These are phyloP conservation scores for Andrena praecox DNA, from an alignment of 2,888 invertebrate genomes.

Conservation along the genomic window DNA sequence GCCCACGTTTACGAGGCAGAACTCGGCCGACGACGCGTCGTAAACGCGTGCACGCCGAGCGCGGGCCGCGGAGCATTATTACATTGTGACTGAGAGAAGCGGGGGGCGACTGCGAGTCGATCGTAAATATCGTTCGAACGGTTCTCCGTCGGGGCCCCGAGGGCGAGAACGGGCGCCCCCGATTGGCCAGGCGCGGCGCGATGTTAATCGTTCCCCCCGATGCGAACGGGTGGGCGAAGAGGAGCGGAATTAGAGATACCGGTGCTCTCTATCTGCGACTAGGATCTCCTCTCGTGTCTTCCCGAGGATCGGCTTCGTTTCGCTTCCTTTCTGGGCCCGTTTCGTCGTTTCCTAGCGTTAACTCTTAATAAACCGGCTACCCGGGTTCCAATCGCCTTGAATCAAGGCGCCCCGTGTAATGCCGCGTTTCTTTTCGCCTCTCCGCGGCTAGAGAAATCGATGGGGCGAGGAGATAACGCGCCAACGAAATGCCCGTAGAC, in stretches of 20 bases:
- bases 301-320: too few species aligned
- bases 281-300: neutral
- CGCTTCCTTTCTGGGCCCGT: neutral
- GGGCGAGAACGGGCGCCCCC: constrained; percentile 61
- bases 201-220: constrained; percentile 67
- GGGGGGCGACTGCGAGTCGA: constrained; percentile 49
- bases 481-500: constrained; percentile 53
- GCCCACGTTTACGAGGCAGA: constrained; percentile 76
- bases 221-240: constrained; percentile 50
- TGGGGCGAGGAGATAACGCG: constrained; percentile 45
- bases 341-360: neutral
- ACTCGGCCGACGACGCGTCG: constrained; percentile 75
- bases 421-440: constrained; percentile 20
- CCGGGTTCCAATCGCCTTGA: constrained; percentile 4
- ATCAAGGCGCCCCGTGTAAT: constrained; percentile 15
- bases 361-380: constrained; percentile 29
- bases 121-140: constrained; percentile 76
- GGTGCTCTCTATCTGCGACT: neutral
- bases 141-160: constrained; percentile 51
- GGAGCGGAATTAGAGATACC: constrained; percentile 16
- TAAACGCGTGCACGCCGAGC: constrained; percentile 67
- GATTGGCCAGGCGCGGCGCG: constrained; percentile 51
- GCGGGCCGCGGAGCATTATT: constrained; percentile 70
- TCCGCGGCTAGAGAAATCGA: constrained; percentile 48
- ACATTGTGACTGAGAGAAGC: constrained; percentile 74